A percentile compares a stretch with the other conserved stretches of the same genome.
phyloP scores from a whole-genome alignment of 1,140 invertebrate species.

The Caenorhabditis tropicalis region DNA sequence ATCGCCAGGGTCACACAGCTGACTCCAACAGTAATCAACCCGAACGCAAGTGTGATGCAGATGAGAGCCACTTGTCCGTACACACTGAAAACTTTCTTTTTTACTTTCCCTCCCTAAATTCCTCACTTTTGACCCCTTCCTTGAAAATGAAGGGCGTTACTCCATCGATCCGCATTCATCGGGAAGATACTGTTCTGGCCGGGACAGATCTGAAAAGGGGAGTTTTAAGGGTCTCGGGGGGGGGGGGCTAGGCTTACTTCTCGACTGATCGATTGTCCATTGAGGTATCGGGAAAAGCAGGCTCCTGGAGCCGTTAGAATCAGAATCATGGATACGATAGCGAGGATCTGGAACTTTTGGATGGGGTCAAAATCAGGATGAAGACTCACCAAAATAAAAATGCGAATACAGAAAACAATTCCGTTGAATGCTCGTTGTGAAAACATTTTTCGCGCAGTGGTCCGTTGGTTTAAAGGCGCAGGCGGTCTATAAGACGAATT shows the following conservation, averaged over 20 bases:
- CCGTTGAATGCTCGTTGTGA: slow-evolving; percentile 52
- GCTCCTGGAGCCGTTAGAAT: slow-evolving; percentile 71
- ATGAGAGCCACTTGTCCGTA: slow-evolving; percentile 72
- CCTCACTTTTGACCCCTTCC: slow-evolving; percentile 51
- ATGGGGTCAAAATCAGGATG: too few relatives aligned
- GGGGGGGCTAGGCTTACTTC: slow-evolving; percentile 66
- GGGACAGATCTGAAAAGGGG: slow-evolving; percentile 27
- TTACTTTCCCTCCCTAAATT: too few relatives aligned
- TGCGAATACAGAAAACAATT: slow-evolving; percentile 66
- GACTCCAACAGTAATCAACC: slow-evolving; percentile 65
- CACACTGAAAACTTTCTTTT: slow-evolving; percentile 64
- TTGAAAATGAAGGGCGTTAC: slow-evolving; percentile 71
- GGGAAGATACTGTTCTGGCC: slow-evolving; percentile 68
- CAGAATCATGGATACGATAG: slow-evolving; percentile 67
- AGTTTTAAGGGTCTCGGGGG: background rate
- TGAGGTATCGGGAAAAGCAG: slow-evolving; percentile 70
- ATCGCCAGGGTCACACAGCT: slow-evolving; percentile 68
- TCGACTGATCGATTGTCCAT: slow-evolving; percentile 68
- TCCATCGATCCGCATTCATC: slow-evolving; percentile 72
- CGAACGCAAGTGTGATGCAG: slow-evolving; percentile 67
- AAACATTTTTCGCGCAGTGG: slow-evolving; percentile 44
- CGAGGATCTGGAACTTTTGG: slow-evolving; percentile 64
- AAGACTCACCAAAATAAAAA: slow-evolving; percentile 67
- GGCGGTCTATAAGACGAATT: too few relatives aligned
- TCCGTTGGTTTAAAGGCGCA: too few relatives aligned